Evolutionary conservation across 2,888 invertebrate genomes (phyloP), one percentile per base, ranked within the genome.

Genomic region (Machimus rusticus): DNA sequence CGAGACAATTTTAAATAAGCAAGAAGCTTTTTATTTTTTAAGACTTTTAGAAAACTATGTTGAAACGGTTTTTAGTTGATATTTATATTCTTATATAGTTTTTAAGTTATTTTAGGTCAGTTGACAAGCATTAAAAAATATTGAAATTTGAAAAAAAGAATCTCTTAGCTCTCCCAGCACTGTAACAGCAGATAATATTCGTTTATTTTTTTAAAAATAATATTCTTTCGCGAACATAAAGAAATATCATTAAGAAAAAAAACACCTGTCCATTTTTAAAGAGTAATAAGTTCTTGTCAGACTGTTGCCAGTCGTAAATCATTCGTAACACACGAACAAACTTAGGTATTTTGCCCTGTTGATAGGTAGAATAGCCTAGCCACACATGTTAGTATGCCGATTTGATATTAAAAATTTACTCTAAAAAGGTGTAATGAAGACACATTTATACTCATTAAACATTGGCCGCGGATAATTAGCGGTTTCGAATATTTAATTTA

Each of bases 401-500:
- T 5, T n/a, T 0, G 5, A 37, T 37, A 43, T 43, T 1, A 51
- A 23, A 51, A 28, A 16, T 55, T 31, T 79, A 1, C 0, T 79
- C 79, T 6, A 51, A 31, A 79, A 79, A 51, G 79, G 79, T 79
- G 79, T 55, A n/a, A 31, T 16, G 9, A 23, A 28, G 31, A 12
- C 46, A 46, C 51, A 51, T 12, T 46, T 31, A 79, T 23, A 66
- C 57, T 66, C 12, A 37, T 19, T 19, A 66, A 37, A 66, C 19
- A 23, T 37, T 34, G 19, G 23, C 66, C 12, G 19, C n/a, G 82
- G 9, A 19, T 66, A 82, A 82, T 82, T 82, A 82, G 34, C 34
- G 37, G 37, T 82, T 57, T n/a, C 82, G 57, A 66, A 39, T 39
- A 82, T 37, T 66, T 82, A 66, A 82, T 66, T 66, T 82, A 16